Conservation (phyloP, 2,888 invertebrate genomes). For the Plebejus argus region DNA sequence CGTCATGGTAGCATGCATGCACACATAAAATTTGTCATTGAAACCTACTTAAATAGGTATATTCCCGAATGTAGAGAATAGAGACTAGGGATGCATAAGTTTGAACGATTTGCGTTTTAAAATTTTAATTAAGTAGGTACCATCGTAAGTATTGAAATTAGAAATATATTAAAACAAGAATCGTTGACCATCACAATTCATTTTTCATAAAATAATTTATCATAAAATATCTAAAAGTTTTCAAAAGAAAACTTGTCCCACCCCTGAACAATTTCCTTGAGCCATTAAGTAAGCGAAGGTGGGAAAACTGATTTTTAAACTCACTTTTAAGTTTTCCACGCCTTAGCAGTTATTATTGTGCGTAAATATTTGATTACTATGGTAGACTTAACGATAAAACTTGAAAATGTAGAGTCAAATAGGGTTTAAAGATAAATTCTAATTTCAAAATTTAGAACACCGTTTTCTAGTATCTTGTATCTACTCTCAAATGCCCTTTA, state of each 20-base stretch:
- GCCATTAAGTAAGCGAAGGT: not conserved
- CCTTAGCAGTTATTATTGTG: not conserved
- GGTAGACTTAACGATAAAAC: not conserved
- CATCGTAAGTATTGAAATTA: too few species aligned
- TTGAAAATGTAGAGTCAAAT: not conserved
- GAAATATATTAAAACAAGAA: too few species aligned
- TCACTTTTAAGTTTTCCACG: not conserved
- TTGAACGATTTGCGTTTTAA: too few species aligned
- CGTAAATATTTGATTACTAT: not conserved
- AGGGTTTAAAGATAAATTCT: not conserved
- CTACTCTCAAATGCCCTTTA: not conserved
- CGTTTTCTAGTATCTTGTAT: not conserved
- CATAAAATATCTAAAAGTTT: not conserved
- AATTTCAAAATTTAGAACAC: not conserved
- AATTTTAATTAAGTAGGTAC: too few species aligned
- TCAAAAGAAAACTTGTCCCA: not conserved
- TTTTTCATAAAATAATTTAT: too few species aligned
- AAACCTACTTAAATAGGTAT: too few species aligned
- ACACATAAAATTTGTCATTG: too few species aligned
- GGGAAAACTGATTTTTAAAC: not conserved
- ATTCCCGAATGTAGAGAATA: too few species aligned
- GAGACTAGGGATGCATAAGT: too few species aligned
- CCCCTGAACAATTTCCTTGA: constrained; percentile 6
- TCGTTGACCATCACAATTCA: too few species aligned
- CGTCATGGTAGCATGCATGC: too few species aligned